Evolutionary conservation across 1,140 invertebrate genomes (phyloP).

Genomic region (Lineus longissimus): DNA sequence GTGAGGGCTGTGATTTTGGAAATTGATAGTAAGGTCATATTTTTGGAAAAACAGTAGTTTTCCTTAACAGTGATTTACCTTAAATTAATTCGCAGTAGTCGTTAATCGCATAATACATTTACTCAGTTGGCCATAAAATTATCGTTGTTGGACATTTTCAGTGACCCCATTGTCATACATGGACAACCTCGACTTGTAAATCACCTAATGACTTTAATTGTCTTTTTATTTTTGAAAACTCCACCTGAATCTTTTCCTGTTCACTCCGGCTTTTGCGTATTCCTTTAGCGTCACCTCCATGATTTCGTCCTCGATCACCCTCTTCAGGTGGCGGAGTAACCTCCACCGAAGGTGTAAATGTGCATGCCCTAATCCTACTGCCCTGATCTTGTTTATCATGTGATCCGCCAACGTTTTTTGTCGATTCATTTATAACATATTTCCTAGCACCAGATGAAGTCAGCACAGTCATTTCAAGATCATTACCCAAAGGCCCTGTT

Average conservation of each 20-base stretch:
- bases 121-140: too few relatives aligned
- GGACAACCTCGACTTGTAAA: not conserved
- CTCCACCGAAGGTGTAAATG: not conserved
- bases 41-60: too few relatives aligned
- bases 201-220: not conserved
- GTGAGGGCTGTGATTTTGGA: too few relatives aligned
- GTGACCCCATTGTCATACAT: conserved; percentile 2
- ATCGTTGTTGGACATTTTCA: too few relatives aligned
- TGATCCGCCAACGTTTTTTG: not conserved
- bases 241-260: not conserved
- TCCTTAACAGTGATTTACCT: too few relatives aligned
- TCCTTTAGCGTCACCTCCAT: too few relatives aligned
- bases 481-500: not conserved
- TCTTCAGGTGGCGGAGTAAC: conserved; percentile 2
- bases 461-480: not conserved
- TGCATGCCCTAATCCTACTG: not conserved
- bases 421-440: not conserved
- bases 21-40: too few relatives aligned
- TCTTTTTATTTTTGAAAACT: conserved; percentile 2
- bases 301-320: not conserved
- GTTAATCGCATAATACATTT: too few relatives aligned
- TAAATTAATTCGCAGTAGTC: too few relatives aligned
- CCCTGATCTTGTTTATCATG: not conserved
- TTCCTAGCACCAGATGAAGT: not conserved
- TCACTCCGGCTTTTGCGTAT: conserved; percentile 4